Conservation (phyloP, 2,888 invertebrate genomes). For the Apotomis turbidana region DNA sequence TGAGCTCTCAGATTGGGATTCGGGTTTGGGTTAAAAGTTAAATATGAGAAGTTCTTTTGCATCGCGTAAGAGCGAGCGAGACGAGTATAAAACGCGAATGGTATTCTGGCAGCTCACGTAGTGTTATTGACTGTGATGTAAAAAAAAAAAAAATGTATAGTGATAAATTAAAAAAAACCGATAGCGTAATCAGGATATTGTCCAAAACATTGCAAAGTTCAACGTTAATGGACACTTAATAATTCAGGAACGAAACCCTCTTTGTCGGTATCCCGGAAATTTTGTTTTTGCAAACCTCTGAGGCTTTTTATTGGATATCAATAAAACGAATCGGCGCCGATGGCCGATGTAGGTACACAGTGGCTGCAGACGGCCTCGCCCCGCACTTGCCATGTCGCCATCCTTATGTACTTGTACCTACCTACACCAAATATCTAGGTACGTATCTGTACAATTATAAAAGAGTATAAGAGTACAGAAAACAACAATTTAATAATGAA, state of each 20-base stretch:
- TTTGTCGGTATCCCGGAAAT: background rate
- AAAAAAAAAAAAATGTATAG: no score
- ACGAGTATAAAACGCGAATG: no score
- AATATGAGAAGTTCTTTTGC: no score
- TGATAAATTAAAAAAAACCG: background rate
- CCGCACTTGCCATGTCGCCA: background rate
- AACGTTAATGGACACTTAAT: background rate
- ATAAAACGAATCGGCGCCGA: background rate
- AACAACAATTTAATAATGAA: no score
- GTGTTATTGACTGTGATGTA: no score
- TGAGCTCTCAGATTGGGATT: no score
- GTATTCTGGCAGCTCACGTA: no score
- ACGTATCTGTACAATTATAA: no score
- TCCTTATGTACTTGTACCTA: background rate
- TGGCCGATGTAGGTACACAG: background rate
- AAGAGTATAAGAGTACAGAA: no score
- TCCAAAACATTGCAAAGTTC: background rate
- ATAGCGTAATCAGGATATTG: background rate
- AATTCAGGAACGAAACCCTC: background rate
- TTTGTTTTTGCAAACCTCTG: background rate
- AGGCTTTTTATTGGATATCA: constrained; percentile 1
- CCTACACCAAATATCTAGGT: background rate
- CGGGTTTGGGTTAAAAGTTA: no score
- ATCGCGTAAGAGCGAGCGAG: no score
- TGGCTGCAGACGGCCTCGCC: background rate